These are phyloP conservation scores for Myripristis jacobus DNA, from an alignment of 2,797 vertebrate genomes.

Conservation along the genomic window DNA sequence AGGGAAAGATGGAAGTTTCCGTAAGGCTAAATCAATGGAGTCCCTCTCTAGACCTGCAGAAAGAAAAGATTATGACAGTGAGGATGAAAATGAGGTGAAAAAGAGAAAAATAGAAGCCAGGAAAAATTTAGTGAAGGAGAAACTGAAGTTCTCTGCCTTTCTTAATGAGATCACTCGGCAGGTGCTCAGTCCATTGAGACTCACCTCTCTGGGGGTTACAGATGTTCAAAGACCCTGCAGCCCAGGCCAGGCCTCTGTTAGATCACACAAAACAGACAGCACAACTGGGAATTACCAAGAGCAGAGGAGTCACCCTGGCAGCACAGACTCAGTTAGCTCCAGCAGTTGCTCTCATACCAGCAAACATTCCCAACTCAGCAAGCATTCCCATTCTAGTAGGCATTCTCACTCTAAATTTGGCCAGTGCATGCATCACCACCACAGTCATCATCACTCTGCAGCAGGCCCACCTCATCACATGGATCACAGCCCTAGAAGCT, in stretches of 20 bases:
- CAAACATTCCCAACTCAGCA: conserved; percentile 45
- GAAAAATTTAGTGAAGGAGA: conserved; percentile 81
- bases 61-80: conserved; percentile 39
- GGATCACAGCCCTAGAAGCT: conserved; percentile 45
- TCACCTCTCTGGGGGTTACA: conserved; percentile 86
- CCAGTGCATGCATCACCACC: conserved; percentile 41
- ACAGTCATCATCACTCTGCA: conserved; percentile 24
- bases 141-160: conserved; percentile 87
- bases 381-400: conserved; percentile 35
- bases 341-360: conserved; percentile 58
- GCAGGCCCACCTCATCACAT: conserved; percentile 24
- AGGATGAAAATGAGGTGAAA: conserved; percentile 65
- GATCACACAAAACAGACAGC: conserved; percentile 49
- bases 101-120: conserved; percentile 70
- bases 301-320: conserved; percentile 52
- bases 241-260: conserved; percentile 50
- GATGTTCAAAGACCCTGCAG: conserved; percentile 69
- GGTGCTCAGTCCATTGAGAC: conserved; percentile 87
- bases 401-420: conserved; percentile 55
- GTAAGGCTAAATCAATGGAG: conserved; percentile 87
- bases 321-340: conserved; percentile 72
- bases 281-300: conserved; percentile 47
- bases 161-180: conserved; percentile 89
- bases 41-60: conserved; percentile 69
- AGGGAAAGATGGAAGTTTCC: conserved; percentile 62